These are phyloP conservation scores for Notodonta dromedarius DNA, from an alignment of 2,888 invertebrate species.

Conservation along the genomic window DNA sequence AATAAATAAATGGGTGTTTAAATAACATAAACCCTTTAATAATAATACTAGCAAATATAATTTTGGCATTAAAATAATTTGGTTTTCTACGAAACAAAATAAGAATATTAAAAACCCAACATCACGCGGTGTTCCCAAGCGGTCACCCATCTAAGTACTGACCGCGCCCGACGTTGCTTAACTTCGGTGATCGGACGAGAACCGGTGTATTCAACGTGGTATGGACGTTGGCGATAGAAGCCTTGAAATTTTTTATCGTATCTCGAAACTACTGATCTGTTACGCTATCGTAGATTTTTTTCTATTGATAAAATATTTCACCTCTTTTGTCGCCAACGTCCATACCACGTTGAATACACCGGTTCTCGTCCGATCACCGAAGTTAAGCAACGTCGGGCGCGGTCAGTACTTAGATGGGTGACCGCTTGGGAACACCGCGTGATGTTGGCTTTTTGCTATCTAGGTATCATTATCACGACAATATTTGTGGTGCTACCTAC, in stretches of 20 bases:
- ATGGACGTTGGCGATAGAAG: slow-evolving; percentile 50
- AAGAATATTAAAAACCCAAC: slow-evolving; percentile 43
- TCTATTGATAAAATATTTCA: no score
- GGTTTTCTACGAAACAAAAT: no score
- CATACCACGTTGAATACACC: slow-evolving; percentile 77
- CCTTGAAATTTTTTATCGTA: no score
- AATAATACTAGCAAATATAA: no score
- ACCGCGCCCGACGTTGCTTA: slow-evolving; percentile 68
- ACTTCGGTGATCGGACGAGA: slow-evolving; percentile 37
- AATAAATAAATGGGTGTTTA: no score
- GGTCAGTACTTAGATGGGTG: slow-evolving; percentile 81
- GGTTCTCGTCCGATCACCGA: slow-evolving; percentile 82
- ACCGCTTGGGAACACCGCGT: slow-evolving; percentile 77
- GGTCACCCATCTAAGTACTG: slow-evolving; percentile 74
- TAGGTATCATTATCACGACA: no score
- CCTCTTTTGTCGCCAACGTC: slow-evolving; percentile 48
- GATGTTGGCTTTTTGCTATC: slow-evolving; percentile 61
- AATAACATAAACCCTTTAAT: no score
- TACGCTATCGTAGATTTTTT: no score
- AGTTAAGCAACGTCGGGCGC: slow-evolving; percentile 80
- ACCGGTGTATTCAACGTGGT: slow-evolving; percentile 73
- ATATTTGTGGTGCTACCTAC: no score
- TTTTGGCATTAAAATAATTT: no score
- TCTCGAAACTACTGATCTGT: no score
- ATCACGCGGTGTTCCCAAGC: slow-evolving; percentile 66